Conservation (phyloP, 2,888 invertebrate species). For the Euproctis similis region DNA sequence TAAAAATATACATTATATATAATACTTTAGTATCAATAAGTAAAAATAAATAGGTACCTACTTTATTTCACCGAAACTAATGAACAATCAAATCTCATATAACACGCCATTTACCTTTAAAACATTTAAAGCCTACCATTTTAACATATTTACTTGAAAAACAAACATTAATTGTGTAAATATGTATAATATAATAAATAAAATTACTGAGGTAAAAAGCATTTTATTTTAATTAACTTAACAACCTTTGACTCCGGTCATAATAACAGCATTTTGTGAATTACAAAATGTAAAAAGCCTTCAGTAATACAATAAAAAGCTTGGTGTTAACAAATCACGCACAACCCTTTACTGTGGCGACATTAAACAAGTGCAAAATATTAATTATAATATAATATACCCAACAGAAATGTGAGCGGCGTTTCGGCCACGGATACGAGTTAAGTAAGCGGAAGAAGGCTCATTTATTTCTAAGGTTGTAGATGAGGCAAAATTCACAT, state of each 20-base stretch:
- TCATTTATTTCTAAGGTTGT: slow-evolving; percentile 74
- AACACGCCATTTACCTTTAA: too few species aligned
- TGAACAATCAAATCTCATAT: slow-evolving; percentile 7
- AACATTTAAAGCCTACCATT: too few species aligned
- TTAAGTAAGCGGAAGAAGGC: slow-evolving; percentile 74
- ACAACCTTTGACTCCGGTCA: slow-evolving; percentile 20
- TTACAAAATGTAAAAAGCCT: slow-evolving; percentile 28
- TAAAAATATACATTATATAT: too few species aligned
- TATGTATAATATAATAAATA: too few species aligned
- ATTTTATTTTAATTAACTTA: slow-evolving; percentile 21
- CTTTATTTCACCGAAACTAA: too few species aligned
- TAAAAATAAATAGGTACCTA: too few species aligned
- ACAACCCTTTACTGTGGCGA: slow-evolving; percentile 41
- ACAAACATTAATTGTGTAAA: slow-evolving; percentile 6
- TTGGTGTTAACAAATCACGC: slow-evolving; percentile 57
- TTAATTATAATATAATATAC: slow-evolving; percentile 72
- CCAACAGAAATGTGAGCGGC: slow-evolving; percentile 54
- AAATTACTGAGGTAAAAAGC: slow-evolving; percentile 22
- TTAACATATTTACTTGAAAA: slow-evolving; percentile 9
- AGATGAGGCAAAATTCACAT: slow-evolving; percentile 72
- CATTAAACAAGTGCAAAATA: slow-evolving; percentile 61
- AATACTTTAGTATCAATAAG: too few species aligned
- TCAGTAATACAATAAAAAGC: slow-evolving; percentile 39
- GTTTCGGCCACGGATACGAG: slow-evolving; percentile 59
- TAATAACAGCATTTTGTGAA: slow-evolving; percentile 24